Base-by-base conservation (phyloP, 2,888 invertebrate genomes). In the Harpagoxenus sublaevis region DNA sequence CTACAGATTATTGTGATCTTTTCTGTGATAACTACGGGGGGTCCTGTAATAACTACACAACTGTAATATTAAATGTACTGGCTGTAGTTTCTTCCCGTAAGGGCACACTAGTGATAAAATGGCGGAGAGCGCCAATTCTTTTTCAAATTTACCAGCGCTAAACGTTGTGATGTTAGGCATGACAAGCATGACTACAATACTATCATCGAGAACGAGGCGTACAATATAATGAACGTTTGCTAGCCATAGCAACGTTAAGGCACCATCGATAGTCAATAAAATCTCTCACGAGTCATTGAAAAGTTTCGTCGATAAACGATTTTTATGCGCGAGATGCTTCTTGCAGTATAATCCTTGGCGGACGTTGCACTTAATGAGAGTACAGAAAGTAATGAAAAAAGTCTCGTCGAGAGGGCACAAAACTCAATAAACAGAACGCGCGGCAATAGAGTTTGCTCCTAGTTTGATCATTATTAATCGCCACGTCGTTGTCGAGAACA, bases 261-360 rank as follows among this genome's bases (percentile, higher is more conserved):
- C 65, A 66, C 63, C 77, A 85, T 63, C 62, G 79, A 88, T 87
- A 85, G 83, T 88, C 88, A 85, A 89, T 85, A 88, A 89, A 88
- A 84, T 83, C 35, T 51, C 15, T 35, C 23, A 10, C 5, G 48
- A 28, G 60, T 60, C 28, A 79, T 79, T 48, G 71, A 31, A 10
- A 48, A 62, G 73, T 81, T 81, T 71, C 3, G 12, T 81, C 48
- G 71, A 60, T 39, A 71, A 73, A 73, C 73, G 73, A 60, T 79
- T 48, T 71, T 79, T 79, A 79, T 53, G 53, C 48, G 48, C 60
- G 35, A 35, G 60, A 73, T 60, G 35, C 8, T 23, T 35, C 39
- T 60, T n/a, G 23, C 39, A 45, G 10, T 48, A 60, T 79, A 35
- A 73, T 51, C 28, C 18, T 35, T 31, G 3, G 18, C 9, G 23